Evolutionary conservation across 2,888 invertebrate genomes (phyloP).

Genomic region (Tenthredo amoena): DNA sequence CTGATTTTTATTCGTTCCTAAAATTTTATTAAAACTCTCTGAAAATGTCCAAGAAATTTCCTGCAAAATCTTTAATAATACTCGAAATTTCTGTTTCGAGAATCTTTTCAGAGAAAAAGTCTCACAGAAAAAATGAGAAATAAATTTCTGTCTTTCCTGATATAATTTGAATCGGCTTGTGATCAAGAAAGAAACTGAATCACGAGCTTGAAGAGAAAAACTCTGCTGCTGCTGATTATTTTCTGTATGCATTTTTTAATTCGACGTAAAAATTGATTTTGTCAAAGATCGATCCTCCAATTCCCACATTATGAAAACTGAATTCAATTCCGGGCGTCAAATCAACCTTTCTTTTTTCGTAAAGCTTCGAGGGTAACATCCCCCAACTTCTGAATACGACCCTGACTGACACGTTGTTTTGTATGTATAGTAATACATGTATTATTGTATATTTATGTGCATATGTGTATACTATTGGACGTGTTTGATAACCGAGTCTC

Average conservation of each 20-base stretch:
- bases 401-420: conserved; percentile 5
- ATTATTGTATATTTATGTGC: neutral
- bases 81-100: too few species aligned
- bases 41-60: too few species aligned
- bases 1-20: neutral
- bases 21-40: too few species aligned
- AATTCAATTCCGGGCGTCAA: neutral
- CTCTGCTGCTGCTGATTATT: too few species aligned
- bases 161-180: neutral
- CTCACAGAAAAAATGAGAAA: too few species aligned
- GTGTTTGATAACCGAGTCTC: conserved; percentile 36
- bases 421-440: neutral
- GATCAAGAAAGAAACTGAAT: neutral
- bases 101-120: too few species aligned
- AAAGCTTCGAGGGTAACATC: neutral
- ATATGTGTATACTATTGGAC: neutral
- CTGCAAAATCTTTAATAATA: too few species aligned
- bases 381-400: neutral
- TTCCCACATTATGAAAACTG: neutral
- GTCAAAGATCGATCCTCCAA: neutral
- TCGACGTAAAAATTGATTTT: neutral
- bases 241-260: neutral
- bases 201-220: neutral
- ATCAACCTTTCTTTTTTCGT: neutral
- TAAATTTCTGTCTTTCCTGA: neutral